Evolutionary conservation across 2,113 vertebrate species (phyloP).

Genomic region (Zosterops japonicus): DNA sequence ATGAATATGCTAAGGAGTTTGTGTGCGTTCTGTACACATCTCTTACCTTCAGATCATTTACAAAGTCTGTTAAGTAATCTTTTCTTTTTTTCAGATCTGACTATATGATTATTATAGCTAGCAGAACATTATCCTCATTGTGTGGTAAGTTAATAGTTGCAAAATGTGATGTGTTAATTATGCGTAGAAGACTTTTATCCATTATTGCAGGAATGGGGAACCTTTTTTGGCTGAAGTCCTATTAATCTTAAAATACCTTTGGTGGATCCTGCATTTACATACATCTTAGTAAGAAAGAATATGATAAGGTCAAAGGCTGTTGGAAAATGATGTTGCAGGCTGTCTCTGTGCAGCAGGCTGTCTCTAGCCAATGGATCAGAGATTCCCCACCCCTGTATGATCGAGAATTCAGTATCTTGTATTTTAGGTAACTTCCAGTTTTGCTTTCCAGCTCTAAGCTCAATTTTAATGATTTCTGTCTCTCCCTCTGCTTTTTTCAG

Average conservation of each 20-base stretch:
- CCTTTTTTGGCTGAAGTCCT: constrained; percentile 30
- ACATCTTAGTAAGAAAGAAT: constrained; percentile 9
- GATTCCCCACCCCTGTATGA: constrained; percentile 47
- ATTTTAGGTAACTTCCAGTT: constrained; percentile 16
- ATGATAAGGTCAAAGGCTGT: neutral
- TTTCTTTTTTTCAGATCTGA: neutral
- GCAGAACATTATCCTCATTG: neutral
- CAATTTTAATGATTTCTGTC: neutral
- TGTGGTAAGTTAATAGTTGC: neutral
- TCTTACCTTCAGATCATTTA: neutral
- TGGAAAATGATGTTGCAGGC: neutral
- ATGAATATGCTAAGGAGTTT: neutral
- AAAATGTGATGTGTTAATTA: neutral
- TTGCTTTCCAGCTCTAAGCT: constrained; percentile 39
- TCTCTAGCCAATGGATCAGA: constrained; percentile 30
- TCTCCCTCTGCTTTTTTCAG: constrained; percentile 46
- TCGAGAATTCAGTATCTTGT: neutral
- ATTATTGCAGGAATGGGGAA: constrained; percentile 43
- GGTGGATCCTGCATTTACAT: constrained; percentile 63
- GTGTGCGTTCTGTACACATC: neutral
- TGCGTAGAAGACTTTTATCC: neutral
- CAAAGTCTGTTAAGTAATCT: neutral
- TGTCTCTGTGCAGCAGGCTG: constrained; percentile 18
- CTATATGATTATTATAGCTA: neutral
- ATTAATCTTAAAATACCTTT: neutral